Conservation (phyloP, 2,113 vertebrate genomes). For the Eulemur macaco region DNA sequence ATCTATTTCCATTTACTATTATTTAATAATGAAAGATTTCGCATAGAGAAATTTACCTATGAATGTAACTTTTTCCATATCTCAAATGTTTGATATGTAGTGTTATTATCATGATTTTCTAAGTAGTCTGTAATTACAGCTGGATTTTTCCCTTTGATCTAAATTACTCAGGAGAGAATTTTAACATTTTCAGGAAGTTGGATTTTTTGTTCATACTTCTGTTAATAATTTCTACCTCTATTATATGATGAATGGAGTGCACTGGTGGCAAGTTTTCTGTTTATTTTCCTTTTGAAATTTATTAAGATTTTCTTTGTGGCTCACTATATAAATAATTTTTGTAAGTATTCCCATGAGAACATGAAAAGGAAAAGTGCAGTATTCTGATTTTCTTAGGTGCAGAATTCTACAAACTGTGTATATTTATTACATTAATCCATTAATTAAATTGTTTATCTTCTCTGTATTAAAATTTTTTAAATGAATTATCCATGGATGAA, state of each 20-base stretch:
- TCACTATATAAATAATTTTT: background rate
- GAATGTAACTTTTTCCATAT: background rate
- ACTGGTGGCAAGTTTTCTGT: background rate
- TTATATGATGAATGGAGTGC: background rate
- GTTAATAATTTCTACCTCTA: slow-evolving; percentile 5
- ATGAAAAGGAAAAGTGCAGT: background rate
- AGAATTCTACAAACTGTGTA: background rate
- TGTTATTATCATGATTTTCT: background rate
- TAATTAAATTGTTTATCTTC: background rate
- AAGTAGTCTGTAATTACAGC: background rate
- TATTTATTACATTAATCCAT: background rate
- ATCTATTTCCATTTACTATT: background rate
- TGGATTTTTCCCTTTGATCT: background rate
- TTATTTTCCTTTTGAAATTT: background rate
- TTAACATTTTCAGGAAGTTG: background rate
- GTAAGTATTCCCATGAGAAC: background rate
- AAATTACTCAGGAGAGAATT: background rate
- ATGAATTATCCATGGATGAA: background rate
- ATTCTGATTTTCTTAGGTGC: background rate
- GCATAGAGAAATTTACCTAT: background rate
- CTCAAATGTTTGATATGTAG: background rate
- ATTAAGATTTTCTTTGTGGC: background rate
- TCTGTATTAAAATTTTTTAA: background rate
- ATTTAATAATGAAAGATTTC: slow-evolving; percentile 33
- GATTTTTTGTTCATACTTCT: background rate